Base-by-base conservation (phyloP, 2,113 vertebrate genomes). In the Semnopithecus entellus region DNA sequence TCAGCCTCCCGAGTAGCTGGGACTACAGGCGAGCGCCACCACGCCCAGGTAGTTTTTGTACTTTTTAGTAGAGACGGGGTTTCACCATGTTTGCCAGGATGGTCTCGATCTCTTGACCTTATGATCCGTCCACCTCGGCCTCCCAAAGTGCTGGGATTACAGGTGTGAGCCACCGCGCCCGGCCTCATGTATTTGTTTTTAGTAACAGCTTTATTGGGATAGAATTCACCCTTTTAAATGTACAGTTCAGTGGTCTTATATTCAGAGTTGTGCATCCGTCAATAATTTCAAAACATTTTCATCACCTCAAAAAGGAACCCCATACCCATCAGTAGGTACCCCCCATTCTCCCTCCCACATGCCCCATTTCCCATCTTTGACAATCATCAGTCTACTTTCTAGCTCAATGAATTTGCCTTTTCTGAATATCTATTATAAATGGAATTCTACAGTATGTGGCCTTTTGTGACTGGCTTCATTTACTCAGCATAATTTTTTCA, bases 401-500 rank as follows among this genome's bases (percentile, higher is more conserved):
- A 48, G 75, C 23, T 89, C 35, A 68, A 0, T 64, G 83, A n/a
- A 55, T 80, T 30, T 55, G 40, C 86, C 14, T 23, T 27, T 86
- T 92, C 17, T 75, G 48, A 38, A 61, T 17, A 9, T 73, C 83
- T 70, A 40, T 25, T 66, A 8, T 93, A 27, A 81, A 40, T 90
- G 75, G 68, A 81, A 73, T 70, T 8, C 50, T 17, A 27, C 27
- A 55, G 2, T 18, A 25, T 64, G 23, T 94, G 18, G 2, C 68
- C 85, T 82, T 89, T 57, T 50, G 35, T 72, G 45, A 70, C 22
- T 40, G 66, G 6, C 35, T 95, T 38, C 9, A 30, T 72, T 91
- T 84, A n/a, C 35, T 88, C 75, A 40, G 27, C 68, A 50, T 88
- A 27, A 32, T 80, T 11, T 88, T 88, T n/a, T 85, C 43, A 85